Base-by-base conservation (phyloP, 2,888 invertebrate species). In the Yponomeuta evonymella region DNA sequence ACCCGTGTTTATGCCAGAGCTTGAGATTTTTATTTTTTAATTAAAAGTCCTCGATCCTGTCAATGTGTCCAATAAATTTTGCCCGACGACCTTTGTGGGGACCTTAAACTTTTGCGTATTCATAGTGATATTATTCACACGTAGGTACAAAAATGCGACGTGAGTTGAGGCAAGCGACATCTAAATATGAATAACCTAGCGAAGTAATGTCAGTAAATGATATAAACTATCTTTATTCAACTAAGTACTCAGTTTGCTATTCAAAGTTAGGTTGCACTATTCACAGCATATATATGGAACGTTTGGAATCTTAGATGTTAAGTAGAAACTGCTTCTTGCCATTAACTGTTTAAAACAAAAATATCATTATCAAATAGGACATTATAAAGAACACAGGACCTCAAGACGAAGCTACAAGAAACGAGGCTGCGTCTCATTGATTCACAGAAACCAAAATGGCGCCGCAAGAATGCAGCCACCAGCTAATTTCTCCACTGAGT, bases 41-140 rank as follows among this genome's bases (percentile, higher is more conserved):
- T 83, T 84, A 77, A 82, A 79, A 73, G 76, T 58, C 75, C 79
- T 80, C 77, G 79, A 79, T 79, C 77, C 75, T 79, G 78, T 76
- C 75, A 75, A 78, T 74, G 75, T 72, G 70, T 73, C 75, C 74
- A 73, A 76, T 78, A 78, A 78, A 78, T 77, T 75, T 74, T 77
- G 73, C 71, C 75, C 74, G 72, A 76, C 78, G 77, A 78, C 77
- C 77, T 75, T 74, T 77, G 73, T 70, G 65, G 48, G 73, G 78
- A 81, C 82, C 81, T 83, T 83, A 80, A 72, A 58, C 51, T 58
- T 58, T 58, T 15, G 51, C 51, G 51, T 15, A 58, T 58, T 58
- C 51, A 58, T 58, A 58, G 51, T 58, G 51, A 58, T 58, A 70
- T 15, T 58, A 58, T 58, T 58, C 51, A 58, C 51, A 15, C 51